phyloP scores from a whole-genome alignment of 1,140 invertebrate genomes.

The roundworm (Caenorhabditis elegans) region WBcel235 BX284602.5:8987001-8987500 shows the following conservation, averaged over 20 bases:
- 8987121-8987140: background rate
- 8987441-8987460: background rate
- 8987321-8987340: background rate
- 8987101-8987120: conserved; percentile 17
- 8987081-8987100: conserved; percentile 3
- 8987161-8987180: conserved; percentile 11
- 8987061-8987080: background rate
- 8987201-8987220: background rate
- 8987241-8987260: background rate
- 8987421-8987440: conserved; percentile 2
- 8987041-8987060: conserved; percentile 12
- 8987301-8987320: conserved; percentile 5
- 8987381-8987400: background rate
- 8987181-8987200: conserved; percentile 4
- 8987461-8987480: background rate
- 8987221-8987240: background rate
- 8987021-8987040: background rate
- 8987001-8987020: background rate
- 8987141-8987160: background rate
- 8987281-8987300: conserved; percentile 7
- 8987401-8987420: conserved; percentile 9
- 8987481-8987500: background rate
- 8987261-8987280: background rate
- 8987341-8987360: background rate
- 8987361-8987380: background rate